Evolutionary conservation across 2,888 invertebrate species (phyloP).

Genomic region (Onchidella celtica): DNA sequence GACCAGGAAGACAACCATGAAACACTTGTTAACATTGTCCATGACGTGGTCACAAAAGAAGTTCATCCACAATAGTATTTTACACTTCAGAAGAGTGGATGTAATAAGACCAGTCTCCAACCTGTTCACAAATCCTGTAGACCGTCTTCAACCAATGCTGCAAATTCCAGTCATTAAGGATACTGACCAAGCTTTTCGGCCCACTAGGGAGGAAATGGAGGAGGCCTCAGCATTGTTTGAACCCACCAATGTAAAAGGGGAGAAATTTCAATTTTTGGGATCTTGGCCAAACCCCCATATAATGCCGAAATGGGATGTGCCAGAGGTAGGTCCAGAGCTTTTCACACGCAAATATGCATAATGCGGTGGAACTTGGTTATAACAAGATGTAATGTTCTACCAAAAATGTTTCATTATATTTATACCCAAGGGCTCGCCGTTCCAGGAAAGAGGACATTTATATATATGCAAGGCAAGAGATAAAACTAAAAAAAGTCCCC

Average conservation of each 20-base stretch:
- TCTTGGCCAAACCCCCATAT: constrained; percentile 46
- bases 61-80: constrained; percentile 4
- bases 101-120: constrained; percentile 20
- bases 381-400: too few relatives aligned
- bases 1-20: too few relatives aligned
- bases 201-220: constrained; percentile 41
- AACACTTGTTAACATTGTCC: too few relatives aligned
- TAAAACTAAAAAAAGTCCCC: too few relatives aligned
- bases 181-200: constrained; percentile 31
- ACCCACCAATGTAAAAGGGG: constrained; percentile 2
- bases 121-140: constrained; percentile 45
- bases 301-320: constrained; percentile 41
- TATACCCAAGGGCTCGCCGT: too few relatives aligned
- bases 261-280: constrained; percentile 40
- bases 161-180: constrained; percentile 45
- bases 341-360: not conserved
- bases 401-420: too few relatives aligned
- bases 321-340: constrained; percentile 48
- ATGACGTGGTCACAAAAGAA: constrained; percentile 38
- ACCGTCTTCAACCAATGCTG: constrained; percentile 42
- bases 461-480: too few relatives aligned
- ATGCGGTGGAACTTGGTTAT: not conserved
- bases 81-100: not conserved
- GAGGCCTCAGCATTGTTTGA: constrained; percentile 36
- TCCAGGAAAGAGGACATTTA: too few relatives aligned